Conservation (phyloP, 1,140 invertebrate species). For the Trachymyrmex cornetzi region DNA sequence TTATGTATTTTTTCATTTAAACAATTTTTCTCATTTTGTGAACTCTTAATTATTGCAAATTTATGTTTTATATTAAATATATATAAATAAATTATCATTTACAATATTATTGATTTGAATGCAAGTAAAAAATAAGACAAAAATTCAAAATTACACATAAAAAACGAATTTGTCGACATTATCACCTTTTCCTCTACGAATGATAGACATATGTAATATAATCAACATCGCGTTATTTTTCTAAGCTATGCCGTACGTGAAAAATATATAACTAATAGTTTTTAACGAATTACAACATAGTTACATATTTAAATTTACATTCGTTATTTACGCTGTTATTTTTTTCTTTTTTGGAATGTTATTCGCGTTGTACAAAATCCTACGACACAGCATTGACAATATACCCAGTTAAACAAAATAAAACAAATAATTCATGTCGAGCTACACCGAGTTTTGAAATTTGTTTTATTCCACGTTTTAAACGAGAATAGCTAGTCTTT, state of each 20-base stretch:
- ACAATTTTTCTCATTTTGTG: too few species aligned
- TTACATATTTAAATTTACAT: not conserved
- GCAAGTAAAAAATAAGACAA: too few species aligned
- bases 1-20: too few species aligned
- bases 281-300: not conserved
- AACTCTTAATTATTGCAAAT: too few species aligned
- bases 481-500: slow-evolving; percentile 22
- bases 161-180: too few species aligned
- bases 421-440: slow-evolving; percentile 27
- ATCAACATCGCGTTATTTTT: not conserved
- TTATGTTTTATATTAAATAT: too few species aligned
- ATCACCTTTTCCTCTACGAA: not conserved
- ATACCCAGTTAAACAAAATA: slow-evolving; percentile 1
- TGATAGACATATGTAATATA: not conserved
- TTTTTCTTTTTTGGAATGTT: not conserved
- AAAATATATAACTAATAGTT: not conserved
- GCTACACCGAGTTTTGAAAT: slow-evolving; percentile 30
- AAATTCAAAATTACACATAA: too few species aligned
- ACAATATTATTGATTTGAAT: too few species aligned
- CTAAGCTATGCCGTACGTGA: not conserved
- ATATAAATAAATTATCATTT: too few species aligned
- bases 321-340: not conserved
- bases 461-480: not conserved
- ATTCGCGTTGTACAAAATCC: not conserved
- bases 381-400: not conserved